Base-by-base conservation (phyloP, 2,113 vertebrate species). In the Lepus americanus region DNA sequence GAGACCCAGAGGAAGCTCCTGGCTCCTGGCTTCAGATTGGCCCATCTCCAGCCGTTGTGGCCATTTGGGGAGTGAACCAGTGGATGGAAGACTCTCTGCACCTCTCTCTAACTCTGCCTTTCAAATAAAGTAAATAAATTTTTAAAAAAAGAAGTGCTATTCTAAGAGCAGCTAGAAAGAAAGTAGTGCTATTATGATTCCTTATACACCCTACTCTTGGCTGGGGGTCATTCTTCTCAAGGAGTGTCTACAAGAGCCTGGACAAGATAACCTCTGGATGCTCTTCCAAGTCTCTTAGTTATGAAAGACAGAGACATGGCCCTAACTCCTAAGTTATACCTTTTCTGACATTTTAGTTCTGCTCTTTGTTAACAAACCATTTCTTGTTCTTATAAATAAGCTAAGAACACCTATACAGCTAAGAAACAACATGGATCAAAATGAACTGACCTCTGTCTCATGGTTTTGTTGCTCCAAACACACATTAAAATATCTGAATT, bases 301-400 rank as follows among this genome's bases (percentile, higher is more conserved):
- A 67, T 77, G 53, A 73, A 74, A 72, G 67, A 85, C 33, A 22
- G 5, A 19, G 27, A 17, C 20, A 81, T 17, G n/a, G 22, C n/a
- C 77, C 63, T 49, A 79, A 36, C 16, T 2, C 29, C 53, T 33
- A 31, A 3, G 49, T 31, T 82, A 11, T 1, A 17, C 9, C 11
- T 72, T 59, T 69, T 82, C 55, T 44, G 51, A 39, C 9, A 70
- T 69, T 61, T 91, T 51, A 61, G 29, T 94, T 72, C 61, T 89
- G n/a, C 51, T 90, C 78, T 76, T 88, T 81, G 61, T 29, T 69
- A 72, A 51, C 33, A 81, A 69, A 13, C 12, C 79, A 16, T 33
- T 69, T 87, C 53, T 91, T 90, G 44, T 44, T 70, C 64, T 20
- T 61, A 77, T 90, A 95, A 87, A 61, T 39, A 80, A 70, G 29